Percentiles rank a stretch among this genome's conserved stretches.
These are phyloP conservation scores for Drosophila siamana DNA, from an alignment of 2,888 invertebrate genomes.

Conservation along the genomic window DNA sequence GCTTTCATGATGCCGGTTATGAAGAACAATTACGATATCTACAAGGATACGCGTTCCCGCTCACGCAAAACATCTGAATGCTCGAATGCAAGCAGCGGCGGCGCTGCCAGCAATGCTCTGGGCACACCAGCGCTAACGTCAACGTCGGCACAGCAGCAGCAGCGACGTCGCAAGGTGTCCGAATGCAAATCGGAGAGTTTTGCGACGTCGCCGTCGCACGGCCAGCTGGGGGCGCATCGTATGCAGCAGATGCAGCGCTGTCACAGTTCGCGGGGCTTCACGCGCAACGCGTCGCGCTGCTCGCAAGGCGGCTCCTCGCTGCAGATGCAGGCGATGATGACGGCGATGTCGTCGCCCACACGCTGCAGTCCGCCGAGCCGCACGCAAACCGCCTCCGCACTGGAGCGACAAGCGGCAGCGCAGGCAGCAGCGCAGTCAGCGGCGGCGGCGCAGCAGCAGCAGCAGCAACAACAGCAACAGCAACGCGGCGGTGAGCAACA, in stretches of 20 bases:
- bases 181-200: slow-evolving; percentile 86
- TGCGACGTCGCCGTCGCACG: slow-evolving; percentile 86
- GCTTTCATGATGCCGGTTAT: slow-evolving; percentile 98
- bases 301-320: slow-evolving; percentile 86
- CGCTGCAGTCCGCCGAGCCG: slow-evolving; percentile 87
- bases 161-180: slow-evolving; percentile 86
- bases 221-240: slow-evolving; percentile 82
- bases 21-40: slow-evolving; percentile 97
- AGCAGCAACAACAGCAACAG: slow-evolving; percentile 25
- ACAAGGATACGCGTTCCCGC: slow-evolving; percentile 91
- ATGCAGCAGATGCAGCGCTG: slow-evolving; percentile 85
- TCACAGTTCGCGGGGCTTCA: slow-evolving; percentile 87
- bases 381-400: slow-evolving; percentile 77
- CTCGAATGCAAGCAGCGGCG: slow-evolving; percentile 86
- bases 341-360: slow-evolving; percentile 86
- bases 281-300: slow-evolving; percentile 87
- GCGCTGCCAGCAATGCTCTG: slow-evolving; percentile 86
- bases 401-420: slow-evolving; percentile 67
- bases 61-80: slow-evolving; percentile 92
- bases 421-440: slow-evolving; percentile 35
- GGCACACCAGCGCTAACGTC: slow-evolving; percentile 86
- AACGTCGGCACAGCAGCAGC: slow-evolving; percentile 29
- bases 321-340: slow-evolving; percentile 47
- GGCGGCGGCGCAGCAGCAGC: slow-evolving; percentile 64
- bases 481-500: slow-evolving; percentile 54